Conservation (phyloP, 2,113 vertebrate genomes). For the Brachirus orientalis region DNA sequence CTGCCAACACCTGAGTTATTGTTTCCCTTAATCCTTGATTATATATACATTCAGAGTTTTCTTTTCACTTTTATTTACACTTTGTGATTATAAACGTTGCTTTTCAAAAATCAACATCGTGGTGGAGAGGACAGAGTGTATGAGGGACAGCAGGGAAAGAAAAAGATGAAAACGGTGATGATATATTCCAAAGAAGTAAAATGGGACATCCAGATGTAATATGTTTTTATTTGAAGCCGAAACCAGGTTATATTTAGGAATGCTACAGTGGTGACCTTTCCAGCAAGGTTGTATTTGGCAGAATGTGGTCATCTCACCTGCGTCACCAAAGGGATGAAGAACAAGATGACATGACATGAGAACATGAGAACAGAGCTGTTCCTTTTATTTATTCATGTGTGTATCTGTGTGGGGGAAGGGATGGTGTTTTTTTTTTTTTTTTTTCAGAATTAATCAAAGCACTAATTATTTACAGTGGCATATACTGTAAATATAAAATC, state of each 20-base stretch:
- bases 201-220: background rate
- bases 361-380: conserved; percentile 53
- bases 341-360: conserved; percentile 65
- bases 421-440: too few species aligned
- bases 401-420: background rate
- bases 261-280: conserved; percentile 57
- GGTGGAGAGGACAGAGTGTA: background rate
- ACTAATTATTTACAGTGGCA: too few species aligned
- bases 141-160: background rate
- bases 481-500: too few species aligned
- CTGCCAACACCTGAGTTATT: too few species aligned
- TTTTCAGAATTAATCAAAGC: too few species aligned
- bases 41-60: too few species aligned
- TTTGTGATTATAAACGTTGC: background rate
- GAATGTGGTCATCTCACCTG: conserved; percentile 32
- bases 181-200: background rate
- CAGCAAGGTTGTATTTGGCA: conserved; percentile 62
- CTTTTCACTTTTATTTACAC: too few species aligned
- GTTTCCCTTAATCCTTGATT: too few species aligned
- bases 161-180: background rate
- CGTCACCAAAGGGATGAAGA: conserved; percentile 58
- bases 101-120: background rate
- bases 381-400: conserved; percentile 36
- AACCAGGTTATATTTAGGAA: conserved; percentile 29
- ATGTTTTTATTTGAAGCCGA: conserved; percentile 4